phyloP scores from a whole-genome alignment of 2,113 vertebrate species.

The Ameiurus melas region DNA sequence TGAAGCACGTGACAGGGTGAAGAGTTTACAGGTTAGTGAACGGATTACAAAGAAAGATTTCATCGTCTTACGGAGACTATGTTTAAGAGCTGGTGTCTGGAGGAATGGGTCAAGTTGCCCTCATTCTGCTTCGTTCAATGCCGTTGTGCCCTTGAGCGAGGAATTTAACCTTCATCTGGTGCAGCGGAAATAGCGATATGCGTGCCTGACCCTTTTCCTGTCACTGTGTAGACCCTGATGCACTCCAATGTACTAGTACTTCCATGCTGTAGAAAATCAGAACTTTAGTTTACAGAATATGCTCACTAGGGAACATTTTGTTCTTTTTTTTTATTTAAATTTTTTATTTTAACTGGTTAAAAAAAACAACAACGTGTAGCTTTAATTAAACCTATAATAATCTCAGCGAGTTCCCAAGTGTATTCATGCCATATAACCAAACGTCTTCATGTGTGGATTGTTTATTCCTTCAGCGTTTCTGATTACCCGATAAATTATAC shows the following conservation, averaged over 20 bases:
- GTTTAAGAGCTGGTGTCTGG: constrained; percentile 26
- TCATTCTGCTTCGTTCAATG: not conserved
- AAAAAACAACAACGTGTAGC: not conserved
- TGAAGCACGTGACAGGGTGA: constrained; percentile 11
- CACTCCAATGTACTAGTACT: not conserved
- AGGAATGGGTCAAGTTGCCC: not conserved
- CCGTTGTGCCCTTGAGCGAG: constrained; percentile 9
- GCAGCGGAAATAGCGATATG: not conserved
- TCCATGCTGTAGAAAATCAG: constrained; percentile 1
- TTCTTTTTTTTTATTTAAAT: no score
- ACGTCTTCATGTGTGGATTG: not conserved
- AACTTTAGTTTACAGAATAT: constrained; percentile 1
- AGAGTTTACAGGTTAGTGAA: constrained; percentile 4
- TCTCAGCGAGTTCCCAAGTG: not conserved
- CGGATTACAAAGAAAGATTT: not conserved
- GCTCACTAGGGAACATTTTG: not conserved
- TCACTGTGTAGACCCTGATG: constrained; percentile 7
- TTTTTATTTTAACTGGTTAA: not conserved
- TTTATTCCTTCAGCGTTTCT: not conserved
- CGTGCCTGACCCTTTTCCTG: constrained; percentile 9
- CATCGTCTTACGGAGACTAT: not conserved
- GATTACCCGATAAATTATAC: not conserved
- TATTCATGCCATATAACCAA: constrained; percentile 14
- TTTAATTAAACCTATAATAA: not conserved
- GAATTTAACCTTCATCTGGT: constrained; percentile 25